These are phyloP conservation scores for Yponomeuta plumbellus DNA, from an alignment of 2,888 invertebrate species.

Conservation along the genomic window DNA sequence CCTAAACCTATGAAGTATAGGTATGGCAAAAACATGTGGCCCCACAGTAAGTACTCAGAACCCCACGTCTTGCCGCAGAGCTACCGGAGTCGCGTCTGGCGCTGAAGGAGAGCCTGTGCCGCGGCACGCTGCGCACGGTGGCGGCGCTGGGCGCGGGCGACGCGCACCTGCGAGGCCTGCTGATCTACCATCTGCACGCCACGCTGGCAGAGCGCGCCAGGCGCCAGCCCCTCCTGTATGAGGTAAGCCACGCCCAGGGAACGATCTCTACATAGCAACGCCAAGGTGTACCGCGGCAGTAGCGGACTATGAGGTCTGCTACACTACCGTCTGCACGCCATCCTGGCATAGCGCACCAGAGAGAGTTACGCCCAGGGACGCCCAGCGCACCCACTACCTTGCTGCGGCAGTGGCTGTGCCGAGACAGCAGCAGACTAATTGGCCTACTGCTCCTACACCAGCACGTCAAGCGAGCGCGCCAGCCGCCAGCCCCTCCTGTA, in stretches of 20 bases:
- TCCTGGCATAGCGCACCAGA: constrained; percentile 70
- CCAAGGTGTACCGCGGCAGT: too few relatives aligned
- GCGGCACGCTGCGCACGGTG: constrained; percentile 74
- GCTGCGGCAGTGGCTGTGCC: too few relatives aligned
- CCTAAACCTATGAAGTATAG: too few relatives aligned
- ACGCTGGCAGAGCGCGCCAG: constrained; percentile 70
- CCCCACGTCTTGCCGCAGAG: constrained; percentile 53
- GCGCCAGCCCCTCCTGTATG: constrained; percentile 61
- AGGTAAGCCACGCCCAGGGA: constrained; percentile 35
- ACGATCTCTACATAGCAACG: not conserved
- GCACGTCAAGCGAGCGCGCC: constrained; percentile 71
- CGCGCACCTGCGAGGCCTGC: constrained; percentile 67
- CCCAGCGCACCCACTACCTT: too few relatives aligned
- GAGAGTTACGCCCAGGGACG: constrained; percentile 32
- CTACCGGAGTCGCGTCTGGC: constrained; percentile 74
- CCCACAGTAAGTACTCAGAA: not conserved
- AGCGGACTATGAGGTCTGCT: constrained; percentile 58
- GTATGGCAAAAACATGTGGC: too few relatives aligned
- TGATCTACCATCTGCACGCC: constrained; percentile 72
- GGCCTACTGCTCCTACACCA: constrained; percentile 71
- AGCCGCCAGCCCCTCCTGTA: constrained; percentile 61
- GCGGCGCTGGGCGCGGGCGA: constrained; percentile 77
- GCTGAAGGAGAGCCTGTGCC: constrained; percentile 78
- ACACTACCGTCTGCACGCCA: constrained; percentile 71
- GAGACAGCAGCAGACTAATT: too few relatives aligned